Conservation (phyloP, 2,888 invertebrate genomes). For the Cheiracanthium punctorium region DNA sequence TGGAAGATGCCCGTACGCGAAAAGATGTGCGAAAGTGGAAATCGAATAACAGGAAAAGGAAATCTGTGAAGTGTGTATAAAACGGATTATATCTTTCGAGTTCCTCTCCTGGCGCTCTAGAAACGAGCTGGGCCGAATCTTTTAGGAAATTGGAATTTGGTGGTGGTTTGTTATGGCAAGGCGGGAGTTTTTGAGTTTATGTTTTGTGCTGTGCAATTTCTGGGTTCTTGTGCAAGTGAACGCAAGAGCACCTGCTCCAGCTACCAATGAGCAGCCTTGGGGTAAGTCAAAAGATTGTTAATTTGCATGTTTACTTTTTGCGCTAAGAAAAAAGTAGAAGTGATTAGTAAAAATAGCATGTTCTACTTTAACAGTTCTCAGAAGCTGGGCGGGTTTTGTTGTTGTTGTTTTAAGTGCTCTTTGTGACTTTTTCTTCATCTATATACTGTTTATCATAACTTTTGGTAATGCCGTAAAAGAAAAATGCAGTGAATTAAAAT, state of each 20-base stretch:
- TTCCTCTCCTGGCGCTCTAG: not conserved
- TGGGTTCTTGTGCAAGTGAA: constrained; percentile 29
- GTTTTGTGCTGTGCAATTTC: constrained; percentile 56
- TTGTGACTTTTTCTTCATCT: too few relatives aligned
- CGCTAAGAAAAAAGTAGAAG: not conserved
- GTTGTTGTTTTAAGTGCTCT: too few relatives aligned
- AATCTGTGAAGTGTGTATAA: not conserved
- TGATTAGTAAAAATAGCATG: not conserved
- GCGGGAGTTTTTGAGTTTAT: constrained; percentile 40
- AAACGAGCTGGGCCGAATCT: not conserved
- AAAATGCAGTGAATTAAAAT: too few relatives aligned
- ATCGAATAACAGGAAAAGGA: not conserved
- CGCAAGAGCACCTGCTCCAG: constrained; percentile 58
- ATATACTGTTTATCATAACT: too few relatives aligned
- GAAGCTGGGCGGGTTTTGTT: too few relatives aligned
- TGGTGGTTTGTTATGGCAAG: constrained; percentile 39
- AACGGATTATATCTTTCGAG: not conserved
- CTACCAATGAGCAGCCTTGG: constrained; percentile 68
- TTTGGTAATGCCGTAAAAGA: too few relatives aligned
- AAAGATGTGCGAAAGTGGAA: not conserved
- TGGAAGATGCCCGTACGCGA: not conserved
- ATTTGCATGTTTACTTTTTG: not conserved
- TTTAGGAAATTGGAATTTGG: not conserved
- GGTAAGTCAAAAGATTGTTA: constrained; percentile 42
- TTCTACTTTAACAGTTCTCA: constrained; percentile 1